Conservation (phyloP, 2,113 vertebrate species). For the Gasterosteus aculeatus region DNA sequence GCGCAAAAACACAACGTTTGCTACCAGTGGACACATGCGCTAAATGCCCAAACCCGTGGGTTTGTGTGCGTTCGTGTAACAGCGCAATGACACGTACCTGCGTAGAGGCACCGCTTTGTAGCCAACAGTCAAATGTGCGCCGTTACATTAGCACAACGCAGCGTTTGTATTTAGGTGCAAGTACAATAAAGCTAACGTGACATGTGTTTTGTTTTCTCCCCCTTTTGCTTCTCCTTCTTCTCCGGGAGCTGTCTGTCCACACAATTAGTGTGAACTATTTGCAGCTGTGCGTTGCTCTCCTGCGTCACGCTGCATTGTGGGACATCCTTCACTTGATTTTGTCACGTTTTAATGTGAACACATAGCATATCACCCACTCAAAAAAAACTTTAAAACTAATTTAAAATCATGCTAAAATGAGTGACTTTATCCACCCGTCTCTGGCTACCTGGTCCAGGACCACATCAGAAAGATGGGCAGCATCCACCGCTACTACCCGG, state of each 20-base stretch:
- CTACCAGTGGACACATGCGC: neutral
- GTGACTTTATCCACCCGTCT: no score
- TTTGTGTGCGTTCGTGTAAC: neutral
- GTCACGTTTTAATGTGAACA: neutral
- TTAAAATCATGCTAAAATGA: neutral
- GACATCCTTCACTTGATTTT: neutral
- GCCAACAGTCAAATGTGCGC: neutral
- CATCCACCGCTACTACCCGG: neutral
- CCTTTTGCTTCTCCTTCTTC: neutral
- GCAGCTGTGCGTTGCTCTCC: neutral
- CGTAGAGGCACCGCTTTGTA: neutral
- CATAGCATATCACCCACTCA: no score
- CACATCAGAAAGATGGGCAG: neutral
- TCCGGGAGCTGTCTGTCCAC: no score
- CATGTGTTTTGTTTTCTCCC: neutral
- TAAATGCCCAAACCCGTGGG: neutral
- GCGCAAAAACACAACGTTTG: neutral
- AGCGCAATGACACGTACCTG: neutral
- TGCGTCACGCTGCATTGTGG: conserved; percentile 7
- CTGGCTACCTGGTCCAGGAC: neutral
- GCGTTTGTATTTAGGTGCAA: neutral
- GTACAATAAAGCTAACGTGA: neutral
- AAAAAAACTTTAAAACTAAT: neutral
- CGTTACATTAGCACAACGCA: neutral
- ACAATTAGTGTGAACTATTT: neutral